These are phyloP conservation scores for Drosophila vallismaia DNA, from an alignment of 2,888 invertebrate genomes.

Conservation along the genomic window DNA sequence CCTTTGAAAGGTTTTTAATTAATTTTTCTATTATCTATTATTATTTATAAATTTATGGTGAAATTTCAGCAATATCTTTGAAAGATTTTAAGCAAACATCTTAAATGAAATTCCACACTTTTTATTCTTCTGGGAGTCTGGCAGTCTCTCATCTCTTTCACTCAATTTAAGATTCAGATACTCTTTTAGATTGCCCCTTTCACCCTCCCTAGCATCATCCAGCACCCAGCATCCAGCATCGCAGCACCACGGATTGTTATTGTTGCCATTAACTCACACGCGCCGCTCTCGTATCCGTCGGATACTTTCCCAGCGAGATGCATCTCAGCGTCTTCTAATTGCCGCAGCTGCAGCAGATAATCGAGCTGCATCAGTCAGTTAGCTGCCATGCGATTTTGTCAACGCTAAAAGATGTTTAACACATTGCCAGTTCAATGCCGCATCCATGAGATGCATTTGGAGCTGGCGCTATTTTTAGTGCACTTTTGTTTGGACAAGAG, in stretches of 20 bases:
- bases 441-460: slow-evolving; percentile 49
- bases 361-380: slow-evolving; percentile 4
- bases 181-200: slow-evolving; percentile 10
- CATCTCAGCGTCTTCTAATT: slow-evolving; percentile 62
- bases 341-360: slow-evolving; percentile 67
- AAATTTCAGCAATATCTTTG: too few species aligned
- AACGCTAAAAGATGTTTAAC: slow-evolving; percentile 80
- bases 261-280: slow-evolving; percentile 59
- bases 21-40: too few species aligned
- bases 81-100: too few species aligned
- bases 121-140: too few species aligned
- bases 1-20: too few species aligned
- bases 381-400: slow-evolving; percentile 71
- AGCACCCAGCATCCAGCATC: neutral
- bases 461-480: slow-evolving; percentile 51
- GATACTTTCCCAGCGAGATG: slow-evolving; percentile 65
- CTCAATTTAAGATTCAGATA: neutral
- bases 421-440: slow-evolving; percentile 62
- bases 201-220: slow-evolving; percentile 19
- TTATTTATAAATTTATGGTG: too few species aligned
- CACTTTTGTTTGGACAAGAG: slow-evolving; percentile 47
- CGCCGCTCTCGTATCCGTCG: slow-evolving; percentile 66
- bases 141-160: neutral
- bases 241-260: slow-evolving; percentile 39
- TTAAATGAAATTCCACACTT: too few species aligned